A percentile compares a stretch with the other conserved stretches of the same genome.
Evolutionary conservation across 1,140 invertebrate genomes (phyloP).

Genomic region (Calephelis nemesis): DNA sequence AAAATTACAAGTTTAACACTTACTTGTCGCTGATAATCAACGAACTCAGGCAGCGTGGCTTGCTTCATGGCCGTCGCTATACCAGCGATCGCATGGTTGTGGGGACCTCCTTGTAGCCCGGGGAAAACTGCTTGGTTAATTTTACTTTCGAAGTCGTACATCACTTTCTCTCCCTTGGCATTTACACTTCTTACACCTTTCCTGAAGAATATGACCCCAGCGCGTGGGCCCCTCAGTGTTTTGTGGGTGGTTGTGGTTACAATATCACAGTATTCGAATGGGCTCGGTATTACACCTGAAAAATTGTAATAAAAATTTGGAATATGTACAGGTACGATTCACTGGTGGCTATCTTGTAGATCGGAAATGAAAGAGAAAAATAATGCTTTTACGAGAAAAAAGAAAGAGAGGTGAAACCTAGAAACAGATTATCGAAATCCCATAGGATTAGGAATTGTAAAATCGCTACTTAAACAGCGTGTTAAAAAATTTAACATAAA

Average conservation of each 20-base stretch:
- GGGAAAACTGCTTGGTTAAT: slow-evolving; percentile 98
- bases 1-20: background rate
- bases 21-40: slow-evolving; percentile 92
- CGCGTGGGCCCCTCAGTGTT: slow-evolving; percentile 93
- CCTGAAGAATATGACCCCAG: slow-evolving; percentile 94
- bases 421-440: too few species aligned
- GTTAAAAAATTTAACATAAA: too few species aligned
- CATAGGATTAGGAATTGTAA: too few species aligned
- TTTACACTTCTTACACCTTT: slow-evolving; percentile 88
- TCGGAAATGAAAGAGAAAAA: too few species aligned
- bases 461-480: too few species aligned
- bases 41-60: slow-evolving; percentile 89
- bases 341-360: too few species aligned
- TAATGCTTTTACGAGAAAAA: too few species aligned
- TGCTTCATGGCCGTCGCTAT: slow-evolving; percentile 96
- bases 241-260: slow-evolving; percentile 98
- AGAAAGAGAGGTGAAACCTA: too few species aligned
- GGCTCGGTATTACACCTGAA: slow-evolving; percentile 88
- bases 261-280: slow-evolving; percentile 96
- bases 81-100: slow-evolving; percentile 94
- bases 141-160: slow-evolving; percentile 92
- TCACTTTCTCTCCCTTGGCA: slow-evolving; percentile 88
- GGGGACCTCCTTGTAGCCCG: slow-evolving; percentile 93
- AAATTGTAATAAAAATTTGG: background rate
- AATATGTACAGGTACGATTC: background rate